Conservation (phyloP, 2,797 vertebrate species). For the Helicolenus hilgendorfi region DNA sequence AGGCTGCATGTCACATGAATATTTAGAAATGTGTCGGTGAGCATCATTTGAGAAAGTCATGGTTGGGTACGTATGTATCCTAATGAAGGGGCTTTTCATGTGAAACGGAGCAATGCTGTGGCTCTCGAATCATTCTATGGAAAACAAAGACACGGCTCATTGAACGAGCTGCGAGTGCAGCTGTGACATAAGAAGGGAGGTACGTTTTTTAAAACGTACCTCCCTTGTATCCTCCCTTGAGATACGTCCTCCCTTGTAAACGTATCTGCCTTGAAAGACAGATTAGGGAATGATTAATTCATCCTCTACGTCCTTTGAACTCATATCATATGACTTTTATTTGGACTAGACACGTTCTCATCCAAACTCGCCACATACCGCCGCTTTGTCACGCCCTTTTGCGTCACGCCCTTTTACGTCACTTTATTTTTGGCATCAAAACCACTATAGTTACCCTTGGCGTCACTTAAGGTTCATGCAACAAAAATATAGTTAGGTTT, state of each 20-base stretch:
- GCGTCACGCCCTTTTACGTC: no score
- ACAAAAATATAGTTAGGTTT: no score
- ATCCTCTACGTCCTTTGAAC: neutral
- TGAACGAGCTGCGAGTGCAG: neutral
- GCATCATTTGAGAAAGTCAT: conserved; percentile 61
- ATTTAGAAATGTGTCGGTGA: conserved; percentile 67
- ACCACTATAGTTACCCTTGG: no score
- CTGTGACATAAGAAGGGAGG: neutral
- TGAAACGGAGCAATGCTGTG: conserved; percentile 38
- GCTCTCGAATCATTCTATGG: conserved; percentile 29
- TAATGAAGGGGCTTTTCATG: conserved; percentile 46
- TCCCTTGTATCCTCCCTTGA: no score
- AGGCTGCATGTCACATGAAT: conserved; percentile 58
- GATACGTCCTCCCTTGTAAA: no score
- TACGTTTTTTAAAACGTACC: neutral
- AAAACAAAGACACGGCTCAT: conserved; percentile 21
- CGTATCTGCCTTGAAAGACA: no score
- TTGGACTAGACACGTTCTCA: neutral
- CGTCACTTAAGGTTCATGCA: no score
- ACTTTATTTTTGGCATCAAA: no score
- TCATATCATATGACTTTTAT: neutral
- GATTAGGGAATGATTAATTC: neutral
- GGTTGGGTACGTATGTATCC: conserved; percentile 36
- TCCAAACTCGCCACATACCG: no score
- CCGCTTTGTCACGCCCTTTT: no score